A percentile compares a stretch with the other conserved stretches of the same genome.
phyloP scores from a whole-genome alignment of 1,140 invertebrate species.

The Limonius californicus region DNA sequence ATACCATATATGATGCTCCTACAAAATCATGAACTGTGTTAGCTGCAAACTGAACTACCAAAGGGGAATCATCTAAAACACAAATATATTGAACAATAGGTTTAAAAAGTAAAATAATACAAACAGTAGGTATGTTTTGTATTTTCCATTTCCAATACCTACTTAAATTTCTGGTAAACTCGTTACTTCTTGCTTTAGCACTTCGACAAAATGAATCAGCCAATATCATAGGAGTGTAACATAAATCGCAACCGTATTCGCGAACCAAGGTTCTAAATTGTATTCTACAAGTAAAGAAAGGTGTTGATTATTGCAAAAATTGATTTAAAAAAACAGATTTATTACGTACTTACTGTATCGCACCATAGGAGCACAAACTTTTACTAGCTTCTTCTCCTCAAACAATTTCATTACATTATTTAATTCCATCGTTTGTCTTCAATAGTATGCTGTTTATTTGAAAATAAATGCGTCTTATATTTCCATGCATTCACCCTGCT shows the following conservation, averaged over 20 bases:
- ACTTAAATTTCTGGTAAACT: constrained; percentile 78
- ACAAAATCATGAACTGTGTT: constrained; percentile 81
- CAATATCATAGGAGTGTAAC: constrained; percentile 95
- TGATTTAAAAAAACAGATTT: constrained; percentile 13
- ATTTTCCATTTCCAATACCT: too few relatives aligned
- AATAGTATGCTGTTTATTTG: too few relatives aligned
- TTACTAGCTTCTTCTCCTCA: constrained; percentile 59
- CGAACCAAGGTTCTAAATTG: constrained; percentile 80
- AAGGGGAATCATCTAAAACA: constrained; percentile 67
- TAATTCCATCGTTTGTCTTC: background rate
- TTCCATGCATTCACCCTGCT: too few relatives aligned
- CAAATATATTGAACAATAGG: too few relatives aligned
- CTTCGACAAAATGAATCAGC: constrained; percentile 91
- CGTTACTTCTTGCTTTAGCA: constrained; percentile 78
- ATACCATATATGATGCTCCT: constrained; percentile 77
- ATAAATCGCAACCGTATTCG: constrained; percentile 83
- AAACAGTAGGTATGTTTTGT: constrained; percentile 13
- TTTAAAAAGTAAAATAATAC: constrained; percentile 11
- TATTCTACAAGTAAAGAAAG: constrained; percentile 61
- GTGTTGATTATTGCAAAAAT: too few relatives aligned
- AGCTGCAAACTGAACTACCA: constrained; percentile 94
- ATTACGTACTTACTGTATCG: constrained; percentile 83
- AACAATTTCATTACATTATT: constrained; percentile 63
- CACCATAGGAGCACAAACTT: constrained; percentile 93
- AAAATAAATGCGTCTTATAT: too few relatives aligned